Evolutionary conservation across 2,888 invertebrate species (phyloP).

Genomic region (Drosophila cognata): DNA sequence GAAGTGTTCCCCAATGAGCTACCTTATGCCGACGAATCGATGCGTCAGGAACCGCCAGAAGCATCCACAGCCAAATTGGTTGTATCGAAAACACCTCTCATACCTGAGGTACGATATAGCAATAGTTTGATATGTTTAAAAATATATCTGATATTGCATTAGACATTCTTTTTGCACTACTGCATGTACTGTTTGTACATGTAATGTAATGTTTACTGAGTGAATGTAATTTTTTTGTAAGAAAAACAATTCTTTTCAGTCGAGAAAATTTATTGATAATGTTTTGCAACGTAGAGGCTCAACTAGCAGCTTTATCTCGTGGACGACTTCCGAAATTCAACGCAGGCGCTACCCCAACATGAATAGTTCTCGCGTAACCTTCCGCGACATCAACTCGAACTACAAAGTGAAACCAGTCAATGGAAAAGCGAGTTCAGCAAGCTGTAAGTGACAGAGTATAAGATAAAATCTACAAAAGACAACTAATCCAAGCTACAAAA

Average conservation of each 20-base stretch:
- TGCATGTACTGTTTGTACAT: too few species aligned
- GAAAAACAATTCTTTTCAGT: background rate
- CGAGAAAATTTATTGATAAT: background rate
- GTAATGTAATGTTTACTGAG: background rate
- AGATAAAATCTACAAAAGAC: background rate
- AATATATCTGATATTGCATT: background rate
- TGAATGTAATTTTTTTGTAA: background rate
- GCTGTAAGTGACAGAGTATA: conserved; percentile 33
- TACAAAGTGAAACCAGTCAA: background rate
- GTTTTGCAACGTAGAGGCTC: background rate
- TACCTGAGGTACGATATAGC: background rate
- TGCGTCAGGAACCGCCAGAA: conserved; percentile 92
- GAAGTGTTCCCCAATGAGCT: conserved; percentile 92
- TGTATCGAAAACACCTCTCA: background rate
- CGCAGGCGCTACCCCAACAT: background rate
- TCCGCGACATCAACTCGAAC: background rate
- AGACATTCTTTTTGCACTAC: background rate
- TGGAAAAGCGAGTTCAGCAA: conserved; percentile 18
- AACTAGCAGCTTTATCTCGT: background rate
- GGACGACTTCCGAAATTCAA: conserved; percentile 17
- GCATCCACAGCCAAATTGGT: conserved; percentile 92
- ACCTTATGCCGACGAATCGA: conserved; percentile 91
- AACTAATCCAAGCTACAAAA: background rate
- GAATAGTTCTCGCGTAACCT: conserved; percentile 11
- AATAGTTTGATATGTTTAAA: background rate